These are phyloP conservation scores for Drosophila varians DNA, from an alignment of 1,140 invertebrate genomes.

Conservation along the genomic window DNA sequence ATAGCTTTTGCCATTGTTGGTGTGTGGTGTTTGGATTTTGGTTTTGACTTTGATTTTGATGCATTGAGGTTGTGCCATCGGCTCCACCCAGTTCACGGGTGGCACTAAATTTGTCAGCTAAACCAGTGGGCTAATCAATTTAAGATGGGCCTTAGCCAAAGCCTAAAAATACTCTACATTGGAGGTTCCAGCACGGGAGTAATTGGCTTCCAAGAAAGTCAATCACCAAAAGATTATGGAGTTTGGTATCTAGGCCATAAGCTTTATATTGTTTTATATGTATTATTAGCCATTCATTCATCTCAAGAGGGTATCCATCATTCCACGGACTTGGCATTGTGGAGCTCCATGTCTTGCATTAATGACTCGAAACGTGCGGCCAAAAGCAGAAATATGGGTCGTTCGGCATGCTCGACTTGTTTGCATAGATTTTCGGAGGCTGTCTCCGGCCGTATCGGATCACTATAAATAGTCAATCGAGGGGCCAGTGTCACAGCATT, in stretches of 20 bases:
- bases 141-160: background rate
- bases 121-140: background rate
- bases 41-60: slow-evolving; percentile 43
- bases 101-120: slow-evolving; percentile 8
- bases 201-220: too few relatives aligned
- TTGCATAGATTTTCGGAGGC: slow-evolving; percentile 42
- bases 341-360: slow-evolving; percentile 24
- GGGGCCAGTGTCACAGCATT: slow-evolving; percentile 28
- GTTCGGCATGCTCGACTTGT: slow-evolving; percentile 42
- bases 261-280: background rate
- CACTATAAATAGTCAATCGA: slow-evolving; percentile 61
- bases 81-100: slow-evolving; percentile 22
- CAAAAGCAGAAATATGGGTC: slow-evolving; percentile 47
- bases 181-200: too few relatives aligned
- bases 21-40: background rate
- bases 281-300: background rate
- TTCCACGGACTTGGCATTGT: background rate
- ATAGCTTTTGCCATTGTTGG: slow-evolving; percentile 8
- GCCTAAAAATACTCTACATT: background rate
- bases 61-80: slow-evolving; percentile 45
- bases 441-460: slow-evolving; percentile 17
- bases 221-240: too few relatives aligned
- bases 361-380: slow-evolving; percentile 37
- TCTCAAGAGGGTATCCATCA: slow-evolving; percentile 5
- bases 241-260: too few relatives aligned